Base-by-base conservation (phyloP, 1,140 invertebrate species). In the Batillaria attramentaria region DNA sequence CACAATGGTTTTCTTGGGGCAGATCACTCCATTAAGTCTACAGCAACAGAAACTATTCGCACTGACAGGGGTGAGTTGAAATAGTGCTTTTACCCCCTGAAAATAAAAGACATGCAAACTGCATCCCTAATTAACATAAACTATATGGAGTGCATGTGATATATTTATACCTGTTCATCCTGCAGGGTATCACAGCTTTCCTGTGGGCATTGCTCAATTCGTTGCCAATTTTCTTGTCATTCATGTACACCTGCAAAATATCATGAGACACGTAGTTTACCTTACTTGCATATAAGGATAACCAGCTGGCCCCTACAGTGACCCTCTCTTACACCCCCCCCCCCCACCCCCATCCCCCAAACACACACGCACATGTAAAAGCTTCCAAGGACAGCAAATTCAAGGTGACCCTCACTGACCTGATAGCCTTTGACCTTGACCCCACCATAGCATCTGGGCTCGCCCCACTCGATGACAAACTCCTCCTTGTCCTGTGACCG, bases 381-480 rank as follows among this genome's bases (percentile, higher is more conserved):
- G n/a, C n/a, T n/a, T n/a, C n/a, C n/a, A n/a, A n/a, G n/a, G n/a
- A 69, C 3, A 54, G 1, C 50, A 46, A 24, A 72, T 57, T 16
- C 33, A 33, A 35, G 3, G 20, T 24, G 3, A 31, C 16, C 33
- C 4, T 35, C 39, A 39, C 79, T 77, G 77, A 90, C 86, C 84
- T 91, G 90, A 78, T 91, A 91, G 50, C 89, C 91, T 77, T 86
- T 86, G 37, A 91, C 81, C 72, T 86, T 88, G 62, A 88, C 85
- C 39, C 86, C 85, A 35, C 88, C 88, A 85, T 87, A 90, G 20
- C 89, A 70, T 65, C 84, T 82, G 18, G 91, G 91, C 81, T 91
- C 89, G 24, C 87, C 87, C 91, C 91, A 91, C 72, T 91, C 89
- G 68, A 91, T 86, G 13, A 86, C 84, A 82, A 91, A 89, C 78